Evolutionary conservation across 2,113 vertebrate genomes (phyloP).

Genomic region (Maccullochella peelii): DNA sequence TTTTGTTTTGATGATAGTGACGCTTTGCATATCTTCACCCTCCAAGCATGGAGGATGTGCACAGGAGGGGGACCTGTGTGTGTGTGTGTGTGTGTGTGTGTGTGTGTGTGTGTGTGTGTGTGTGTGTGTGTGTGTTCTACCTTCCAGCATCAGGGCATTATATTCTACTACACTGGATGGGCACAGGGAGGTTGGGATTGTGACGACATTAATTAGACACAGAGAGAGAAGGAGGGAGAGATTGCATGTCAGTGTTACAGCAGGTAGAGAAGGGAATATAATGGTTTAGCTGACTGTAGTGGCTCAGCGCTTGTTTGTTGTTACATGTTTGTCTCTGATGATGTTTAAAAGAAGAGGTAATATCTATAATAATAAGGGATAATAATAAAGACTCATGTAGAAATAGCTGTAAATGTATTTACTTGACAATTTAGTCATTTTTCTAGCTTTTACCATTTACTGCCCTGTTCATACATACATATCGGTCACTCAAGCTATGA

Average conservation of each 20-base stretch:
- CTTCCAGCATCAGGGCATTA: slow-evolving; percentile 65
- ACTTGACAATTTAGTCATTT: no score
- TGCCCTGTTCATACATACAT: not conserved
- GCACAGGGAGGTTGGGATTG: slow-evolving; percentile 51
- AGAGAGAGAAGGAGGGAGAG: slow-evolving; percentile 28
- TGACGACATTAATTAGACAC: slow-evolving; percentile 58
- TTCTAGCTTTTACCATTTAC: no score
- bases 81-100: slow-evolving; percentile 41
- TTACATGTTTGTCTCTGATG: not conserved
- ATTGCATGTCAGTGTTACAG: slow-evolving; percentile 41
- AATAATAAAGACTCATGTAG: not conserved
- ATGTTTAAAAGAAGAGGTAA: not conserved
- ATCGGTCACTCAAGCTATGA: not conserved
- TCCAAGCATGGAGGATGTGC: slow-evolving; percentile 77
- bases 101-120: slow-evolving; percentile 47
- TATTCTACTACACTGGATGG: slow-evolving; percentile 58
- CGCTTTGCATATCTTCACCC: slow-evolving; percentile 85
- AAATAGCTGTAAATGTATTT: not conserved
- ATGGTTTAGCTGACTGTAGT: slow-evolving; percentile 39
- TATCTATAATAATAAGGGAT: no score
- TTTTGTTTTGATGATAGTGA: slow-evolving; percentile 85
- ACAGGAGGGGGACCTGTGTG: slow-evolving; percentile 66
- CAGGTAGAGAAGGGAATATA: slow-evolving; percentile 44
- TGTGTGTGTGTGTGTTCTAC: slow-evolving; percentile 49
- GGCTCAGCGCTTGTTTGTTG: not conserved